Percentiles rank a stretch among this genome's conserved stretches.
Conservation (phyloP, 2,797 vertebrate genomes). For the Leucoraja ocellata region DNA sequence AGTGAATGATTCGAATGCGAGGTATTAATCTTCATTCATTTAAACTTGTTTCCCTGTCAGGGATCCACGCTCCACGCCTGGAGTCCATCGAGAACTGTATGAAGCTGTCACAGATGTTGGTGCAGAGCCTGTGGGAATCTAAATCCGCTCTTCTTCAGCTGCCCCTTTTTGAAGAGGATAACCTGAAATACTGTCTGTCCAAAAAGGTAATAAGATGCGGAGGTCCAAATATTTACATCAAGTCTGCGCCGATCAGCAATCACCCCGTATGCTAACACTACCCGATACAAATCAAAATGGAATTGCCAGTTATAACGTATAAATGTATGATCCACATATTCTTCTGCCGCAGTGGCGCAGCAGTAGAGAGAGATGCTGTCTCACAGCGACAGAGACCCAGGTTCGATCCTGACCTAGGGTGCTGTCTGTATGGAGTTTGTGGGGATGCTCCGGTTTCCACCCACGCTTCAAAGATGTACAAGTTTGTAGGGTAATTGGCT, state of each 20-base stretch:
- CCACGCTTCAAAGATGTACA: too few species aligned
- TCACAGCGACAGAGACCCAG: too few species aligned
- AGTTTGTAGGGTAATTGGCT: too few species aligned
- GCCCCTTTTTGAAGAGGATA: slow-evolving; percentile 94
- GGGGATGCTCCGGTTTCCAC: too few species aligned
- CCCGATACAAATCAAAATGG: neutral
- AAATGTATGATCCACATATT: neutral
- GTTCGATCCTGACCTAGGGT: too few species aligned
- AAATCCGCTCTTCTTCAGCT: slow-evolving; percentile 91
- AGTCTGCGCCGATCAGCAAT: too few species aligned
- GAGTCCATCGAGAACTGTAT: slow-evolving; percentile 94
- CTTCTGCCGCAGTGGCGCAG: neutral
- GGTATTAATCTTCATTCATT: neutral
- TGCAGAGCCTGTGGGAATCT: slow-evolving; percentile 91
- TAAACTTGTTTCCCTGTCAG: slow-evolving; percentile 44
- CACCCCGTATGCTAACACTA: too few species aligned
- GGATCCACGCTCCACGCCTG: slow-evolving; percentile 86
- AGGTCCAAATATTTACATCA: neutral
- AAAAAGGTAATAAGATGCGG: slow-evolving; percentile 73
- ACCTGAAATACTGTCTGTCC: slow-evolving; percentile 83
- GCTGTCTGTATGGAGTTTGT: too few species aligned
- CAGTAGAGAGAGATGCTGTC: too few species aligned
- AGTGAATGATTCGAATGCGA: neutral
- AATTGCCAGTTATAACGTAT: neutral
- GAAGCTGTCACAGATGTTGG: slow-evolving; percentile 95